phyloP scores from a whole-genome alignment of 2,797 vertebrate species.

The Pseudopleuronectes americanus region DNA sequence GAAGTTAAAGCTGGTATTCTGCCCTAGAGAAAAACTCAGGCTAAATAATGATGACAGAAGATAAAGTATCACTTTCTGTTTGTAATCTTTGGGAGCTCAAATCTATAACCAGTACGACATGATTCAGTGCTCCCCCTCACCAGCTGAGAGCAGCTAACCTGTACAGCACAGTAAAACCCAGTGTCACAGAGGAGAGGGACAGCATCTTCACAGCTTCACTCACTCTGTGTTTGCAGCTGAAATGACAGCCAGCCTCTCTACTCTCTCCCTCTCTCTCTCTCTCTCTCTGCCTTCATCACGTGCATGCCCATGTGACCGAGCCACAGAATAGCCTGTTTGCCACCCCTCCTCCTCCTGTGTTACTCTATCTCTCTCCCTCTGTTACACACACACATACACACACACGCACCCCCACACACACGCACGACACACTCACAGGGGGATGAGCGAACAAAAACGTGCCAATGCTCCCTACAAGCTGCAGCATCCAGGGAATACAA shows the following conservation, averaged over 20 bases:
- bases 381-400: slow-evolving; percentile 32
- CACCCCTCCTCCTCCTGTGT: slow-evolving; percentile 51
- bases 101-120: too few relatives aligned
- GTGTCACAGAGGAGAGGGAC: slow-evolving; percentile 16
- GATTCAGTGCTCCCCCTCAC: not conserved
- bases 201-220: slow-evolving; percentile 39
- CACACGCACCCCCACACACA: slow-evolving; percentile 17
- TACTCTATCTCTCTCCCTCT: slow-evolving; percentile 45
- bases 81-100: not conserved
- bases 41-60: not conserved
- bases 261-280: slow-evolving; percentile 17
- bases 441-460: slow-evolving; percentile 52
- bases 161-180: not conserved
- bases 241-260: slow-evolving; percentile 36
- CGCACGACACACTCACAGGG: slow-evolving; percentile 31
- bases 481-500: slow-evolving; percentile 39
- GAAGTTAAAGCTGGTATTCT: not conserved
- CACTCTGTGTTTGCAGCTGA: slow-evolving; percentile 30
- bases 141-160: slow-evolving; percentile 33
- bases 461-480: slow-evolving; percentile 46
- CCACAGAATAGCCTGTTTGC: slow-evolving; percentile 54
- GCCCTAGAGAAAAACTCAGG: not conserved
- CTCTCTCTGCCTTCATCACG: slow-evolving; percentile 53
- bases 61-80: slow-evolving; percentile 4
- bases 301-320: slow-evolving; percentile 77